Percentiles rank a stretch among this genome's conserved stretches.
Evolutionary conservation across 2,797 vertebrate genomes (phyloP).

Genomic region (Mionectes olivaceus): DNA sequence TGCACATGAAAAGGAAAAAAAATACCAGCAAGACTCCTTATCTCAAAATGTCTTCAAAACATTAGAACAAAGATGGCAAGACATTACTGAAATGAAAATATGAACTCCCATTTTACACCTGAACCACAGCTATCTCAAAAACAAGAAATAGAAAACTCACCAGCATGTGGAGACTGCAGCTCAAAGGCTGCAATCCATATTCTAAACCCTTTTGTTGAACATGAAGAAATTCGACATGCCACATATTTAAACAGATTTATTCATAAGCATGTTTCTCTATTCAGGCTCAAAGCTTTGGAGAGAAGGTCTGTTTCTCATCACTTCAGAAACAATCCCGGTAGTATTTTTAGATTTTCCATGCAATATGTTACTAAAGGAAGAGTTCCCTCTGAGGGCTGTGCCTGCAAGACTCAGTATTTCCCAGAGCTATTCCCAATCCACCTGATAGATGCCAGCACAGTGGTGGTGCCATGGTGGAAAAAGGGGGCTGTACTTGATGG

Average conservation of each 20-base stretch:
- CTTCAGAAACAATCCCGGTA: neutral
- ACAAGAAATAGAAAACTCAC: neutral
- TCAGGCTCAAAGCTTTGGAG: constrained; percentile 10
- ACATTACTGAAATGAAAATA: neutral
- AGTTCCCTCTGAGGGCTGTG: neutral
- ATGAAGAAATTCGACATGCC: neutral
- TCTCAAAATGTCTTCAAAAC: neutral
- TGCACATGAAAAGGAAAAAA: neutral
- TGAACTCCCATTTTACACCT: neutral
- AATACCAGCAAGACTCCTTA: neutral
- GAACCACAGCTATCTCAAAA: neutral
- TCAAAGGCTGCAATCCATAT: neutral
- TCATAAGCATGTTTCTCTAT: constrained; percentile 16
- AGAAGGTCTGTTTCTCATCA: neutral
- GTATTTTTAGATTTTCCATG: constrained; percentile 15
- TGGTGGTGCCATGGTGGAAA: neutral
- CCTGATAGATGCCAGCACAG: neutral
- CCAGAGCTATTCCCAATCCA: neutral
- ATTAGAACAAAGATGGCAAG: neutral
- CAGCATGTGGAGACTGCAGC: neutral
- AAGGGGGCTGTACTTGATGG: neutral
- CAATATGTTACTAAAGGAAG: neutral
- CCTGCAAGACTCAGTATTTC: neutral
- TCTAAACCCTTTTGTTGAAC: neutral
- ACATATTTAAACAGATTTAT: constrained; percentile 38